phyloP scores from a whole-genome alignment of 2,888 invertebrate genomes.

The Chloroclystis v-ata region DNA sequence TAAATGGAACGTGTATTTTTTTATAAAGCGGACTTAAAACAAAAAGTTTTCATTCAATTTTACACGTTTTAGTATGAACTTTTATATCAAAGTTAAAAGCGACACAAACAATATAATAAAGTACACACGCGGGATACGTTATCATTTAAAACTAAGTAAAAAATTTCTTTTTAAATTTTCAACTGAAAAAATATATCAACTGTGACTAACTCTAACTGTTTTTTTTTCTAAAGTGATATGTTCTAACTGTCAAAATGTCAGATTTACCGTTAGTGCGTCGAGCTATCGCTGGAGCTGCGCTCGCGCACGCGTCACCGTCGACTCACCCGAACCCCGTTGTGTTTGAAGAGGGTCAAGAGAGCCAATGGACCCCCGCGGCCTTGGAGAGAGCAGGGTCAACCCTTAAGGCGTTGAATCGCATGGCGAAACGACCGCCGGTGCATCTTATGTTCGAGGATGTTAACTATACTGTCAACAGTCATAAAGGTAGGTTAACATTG shows the following conservation, averaged over 20 bases:
- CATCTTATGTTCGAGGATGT: conserved; percentile 80
- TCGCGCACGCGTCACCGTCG: conserved; percentile 42
- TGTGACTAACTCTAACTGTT: not conserved
- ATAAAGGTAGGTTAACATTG: conserved; percentile 47
- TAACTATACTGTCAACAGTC: conserved; percentile 69
- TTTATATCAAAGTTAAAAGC: too few species aligned
- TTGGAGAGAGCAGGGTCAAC: conserved; percentile 71
- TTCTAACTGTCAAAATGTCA: conserved; percentile 46
- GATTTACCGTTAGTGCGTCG: conserved; percentile 60
- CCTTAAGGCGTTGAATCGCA: conserved; percentile 71
- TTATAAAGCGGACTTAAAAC: not conserved
- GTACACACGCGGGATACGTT: too few species aligned
- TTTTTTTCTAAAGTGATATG: conserved; percentile 5
- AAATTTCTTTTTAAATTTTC: too few species aligned
- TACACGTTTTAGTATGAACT: too few species aligned
- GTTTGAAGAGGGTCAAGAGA: conserved; percentile 45
- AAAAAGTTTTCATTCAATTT: not conserved
- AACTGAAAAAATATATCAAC: too few species aligned
- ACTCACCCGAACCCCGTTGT: conserved; percentile 40
- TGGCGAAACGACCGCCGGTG: conserved; percentile 79
- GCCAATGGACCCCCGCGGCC: conserved; percentile 70
- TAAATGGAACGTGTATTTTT: not conserved
- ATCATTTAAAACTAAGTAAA: too few species aligned
- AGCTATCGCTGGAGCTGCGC: conserved; percentile 61
- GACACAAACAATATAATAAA: too few species aligned